These are phyloP conservation scores for Pseudopleuronectes americanus DNA, from an alignment of 2,797 vertebrate genomes.

Conservation along the genomic window DNA sequence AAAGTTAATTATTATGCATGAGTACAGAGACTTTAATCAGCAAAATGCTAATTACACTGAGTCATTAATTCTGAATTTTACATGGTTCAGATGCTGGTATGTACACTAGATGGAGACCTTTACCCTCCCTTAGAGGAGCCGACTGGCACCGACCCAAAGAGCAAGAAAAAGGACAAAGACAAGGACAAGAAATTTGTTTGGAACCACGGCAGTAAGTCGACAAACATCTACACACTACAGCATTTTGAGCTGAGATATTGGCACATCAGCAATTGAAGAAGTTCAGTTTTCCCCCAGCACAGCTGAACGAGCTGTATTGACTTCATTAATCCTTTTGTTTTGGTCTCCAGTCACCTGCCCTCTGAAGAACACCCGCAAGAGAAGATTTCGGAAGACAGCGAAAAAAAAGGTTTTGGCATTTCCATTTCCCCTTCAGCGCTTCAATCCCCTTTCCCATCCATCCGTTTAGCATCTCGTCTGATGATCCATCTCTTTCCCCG, in stretches of 20 bases:
- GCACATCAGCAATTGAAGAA: constrained; percentile 16
- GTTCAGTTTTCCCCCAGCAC: constrained; percentile 10
- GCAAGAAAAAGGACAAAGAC: constrained; percentile 97
- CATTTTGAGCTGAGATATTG: constrained; percentile 15
- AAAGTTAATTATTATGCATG: too few species aligned
- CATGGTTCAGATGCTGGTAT: constrained; percentile 92
- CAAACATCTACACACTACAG: constrained; percentile 1
- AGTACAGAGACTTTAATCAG: background rate
- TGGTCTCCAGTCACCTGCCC: constrained; percentile 90
- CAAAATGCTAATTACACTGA: background rate
- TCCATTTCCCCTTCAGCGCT: constrained; percentile 37
- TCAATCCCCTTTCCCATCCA: constrained; percentile 13
- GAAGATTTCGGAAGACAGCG: constrained; percentile 91
- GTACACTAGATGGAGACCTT: constrained; percentile 95
- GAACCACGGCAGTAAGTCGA: constrained; percentile 94
- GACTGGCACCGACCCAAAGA: constrained; percentile 91
- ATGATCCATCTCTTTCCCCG: constrained; percentile 56
- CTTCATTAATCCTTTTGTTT: constrained; percentile 50
- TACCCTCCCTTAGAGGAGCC: constrained; percentile 96
- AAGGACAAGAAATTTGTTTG: constrained; percentile 98
- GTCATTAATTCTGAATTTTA: background rate
- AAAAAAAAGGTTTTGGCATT: constrained; percentile 90
- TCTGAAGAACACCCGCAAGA: constrained; percentile 95
- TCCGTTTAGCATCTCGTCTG: constrained; percentile 57
- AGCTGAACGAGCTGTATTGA: constrained; percentile 37